Percentiles rank a stretch among this genome's conserved stretches.
Evolutionary conservation across 2,888 invertebrate species (phyloP).

Genomic region (Tigriopus californicus): DNA sequence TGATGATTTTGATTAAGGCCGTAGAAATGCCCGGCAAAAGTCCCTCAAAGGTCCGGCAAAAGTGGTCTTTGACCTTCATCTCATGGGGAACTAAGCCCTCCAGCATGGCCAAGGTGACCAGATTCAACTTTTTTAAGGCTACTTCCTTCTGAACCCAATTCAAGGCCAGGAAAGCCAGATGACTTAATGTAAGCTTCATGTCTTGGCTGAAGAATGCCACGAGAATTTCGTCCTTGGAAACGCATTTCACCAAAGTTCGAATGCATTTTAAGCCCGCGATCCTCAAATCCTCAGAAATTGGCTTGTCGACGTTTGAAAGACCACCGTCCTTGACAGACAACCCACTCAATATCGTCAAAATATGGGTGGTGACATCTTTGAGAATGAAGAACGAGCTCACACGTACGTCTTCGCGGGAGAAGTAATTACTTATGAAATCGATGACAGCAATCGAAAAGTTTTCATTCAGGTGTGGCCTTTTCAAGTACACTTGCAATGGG

Average conservation of each 20-base stretch:
- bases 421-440: not conserved
- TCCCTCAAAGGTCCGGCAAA: too few species aligned
- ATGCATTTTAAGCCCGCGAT: not conserved
- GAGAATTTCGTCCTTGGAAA: too few species aligned
- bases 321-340: too few species aligned
- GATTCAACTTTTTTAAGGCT: too few species aligned
- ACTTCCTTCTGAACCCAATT: not conserved
- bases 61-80: too few species aligned
- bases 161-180: not conserved
- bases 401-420: not conserved
- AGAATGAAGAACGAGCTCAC: not conserved
- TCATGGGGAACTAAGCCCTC: too few species aligned
- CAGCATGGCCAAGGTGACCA: too few species aligned
- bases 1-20: too few species aligned
- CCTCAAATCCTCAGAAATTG: conserved; percentile 1
- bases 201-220: not conserved
- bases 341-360: not conserved
- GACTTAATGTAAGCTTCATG: not conserved
- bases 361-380: conserved; percentile 1
- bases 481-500: conserved; percentile 3
- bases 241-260: too few species aligned
- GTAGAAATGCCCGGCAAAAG: too few species aligned
- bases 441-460: not conserved
- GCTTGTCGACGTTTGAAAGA: not conserved
- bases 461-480: not conserved